Base-by-base conservation (phyloP, 2,888 invertebrate species). In the Xestobium rufovillosum region DNA sequence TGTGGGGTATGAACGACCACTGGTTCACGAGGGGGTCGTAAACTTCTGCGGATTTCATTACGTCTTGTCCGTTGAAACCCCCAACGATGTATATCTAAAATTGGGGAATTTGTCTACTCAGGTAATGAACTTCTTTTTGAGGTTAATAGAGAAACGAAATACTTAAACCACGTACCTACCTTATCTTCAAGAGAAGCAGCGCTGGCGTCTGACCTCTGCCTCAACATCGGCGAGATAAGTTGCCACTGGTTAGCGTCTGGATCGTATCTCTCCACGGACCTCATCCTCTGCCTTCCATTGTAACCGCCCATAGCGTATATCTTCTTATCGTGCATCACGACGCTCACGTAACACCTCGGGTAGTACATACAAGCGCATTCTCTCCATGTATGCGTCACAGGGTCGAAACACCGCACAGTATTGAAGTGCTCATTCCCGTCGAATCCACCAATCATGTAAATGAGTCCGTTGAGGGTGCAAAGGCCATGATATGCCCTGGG, bases 271-370 rank as follows among this genome's bases (percentile, higher is more conserved):
- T 89, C 88, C 3, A 81, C 86, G 0, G 83, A 78, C 19, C 75
- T 75, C 73, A 88, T 76, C 47, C 88, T 77, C 4, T 76, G 75
- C 26, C 78, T 71, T 8, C 86, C 85, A 60, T 87, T 85, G 64
- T 83, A 87, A 0, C 88, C 88, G 1, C 89, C 89, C 51, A 88
- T 72, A 0, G 86, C 88, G 62, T 86, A 89, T 41, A 89, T 81
- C 50, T 78, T 68, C 31, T 76, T 81, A 56, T 76, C 71, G 45
- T 78, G 75, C 38, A 73, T 73, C 27, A 79, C 80, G 12, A 82
- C 82, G 61, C 83, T 83, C 45, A 88, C 84, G 55, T 83, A 82
- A 65, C 87, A 87, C 45, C 86, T 69, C 3, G 78, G 78, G 48
- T 80, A 80, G 53, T 82, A 81, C 87, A 88, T 87, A 55, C 84